Evolutionary conservation across 1,140 invertebrate species (phyloP).

Genomic region (Mactra quadrangularis): DNA sequence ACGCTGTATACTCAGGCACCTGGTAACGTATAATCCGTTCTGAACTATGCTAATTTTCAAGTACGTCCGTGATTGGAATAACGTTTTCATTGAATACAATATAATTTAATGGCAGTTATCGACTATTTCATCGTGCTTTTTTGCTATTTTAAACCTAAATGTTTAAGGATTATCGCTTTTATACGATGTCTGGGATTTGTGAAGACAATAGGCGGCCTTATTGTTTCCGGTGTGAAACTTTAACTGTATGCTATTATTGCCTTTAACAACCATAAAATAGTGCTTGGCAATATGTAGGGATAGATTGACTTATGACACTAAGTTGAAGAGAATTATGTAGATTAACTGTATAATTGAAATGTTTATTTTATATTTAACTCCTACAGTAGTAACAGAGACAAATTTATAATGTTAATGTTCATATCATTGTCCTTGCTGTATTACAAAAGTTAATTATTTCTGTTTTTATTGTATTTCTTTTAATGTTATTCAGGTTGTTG

Average conservation of each 20-base stretch:
- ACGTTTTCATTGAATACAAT: constrained; percentile 54
- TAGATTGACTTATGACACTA: constrained; percentile 63
- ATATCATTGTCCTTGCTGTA: no score
- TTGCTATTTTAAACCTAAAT: constrained; percentile 56
- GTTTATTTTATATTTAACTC: constrained; percentile 51
- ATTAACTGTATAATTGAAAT: constrained; percentile 57
- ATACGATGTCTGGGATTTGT: constrained; percentile 53
- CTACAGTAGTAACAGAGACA: no score
- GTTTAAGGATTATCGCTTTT: constrained; percentile 64
- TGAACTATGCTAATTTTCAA: constrained; percentile 54
- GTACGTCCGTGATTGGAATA: constrained; percentile 60
- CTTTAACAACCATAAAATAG: constrained; percentile 60
- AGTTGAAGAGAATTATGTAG: constrained; percentile 58
- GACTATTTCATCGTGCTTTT: constrained; percentile 53
- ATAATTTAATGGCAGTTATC: constrained; percentile 59
- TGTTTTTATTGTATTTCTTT: no score
- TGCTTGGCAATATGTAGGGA: constrained; percentile 44
- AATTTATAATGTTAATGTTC: no score
- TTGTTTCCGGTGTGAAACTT: constrained; percentile 56
- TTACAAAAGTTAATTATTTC: no score
- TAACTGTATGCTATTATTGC: constrained; percentile 55
- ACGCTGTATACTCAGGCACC: constrained; percentile 42
- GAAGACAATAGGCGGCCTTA: constrained; percentile 57
- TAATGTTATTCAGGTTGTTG: no score
- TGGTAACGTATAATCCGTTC: constrained; percentile 37